Evolutionary conservation across 1,140 invertebrate species (phyloP).

Genomic region (Drosophila oshimai): DNA sequence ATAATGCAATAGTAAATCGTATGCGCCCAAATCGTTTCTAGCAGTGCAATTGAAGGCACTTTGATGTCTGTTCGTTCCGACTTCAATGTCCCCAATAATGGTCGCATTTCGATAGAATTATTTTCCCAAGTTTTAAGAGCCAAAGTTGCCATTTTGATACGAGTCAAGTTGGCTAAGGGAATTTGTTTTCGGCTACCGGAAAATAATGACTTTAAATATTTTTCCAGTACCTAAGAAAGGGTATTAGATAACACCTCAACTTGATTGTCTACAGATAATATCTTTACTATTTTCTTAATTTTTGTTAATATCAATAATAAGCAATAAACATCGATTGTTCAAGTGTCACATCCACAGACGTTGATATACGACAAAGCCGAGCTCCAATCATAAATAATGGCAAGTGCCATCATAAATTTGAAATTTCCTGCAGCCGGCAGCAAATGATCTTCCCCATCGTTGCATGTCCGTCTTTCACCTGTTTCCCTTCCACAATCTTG

Average conservation of each 20-base stretch:
- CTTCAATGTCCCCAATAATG: slow-evolving; percentile 61
- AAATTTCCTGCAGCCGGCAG: slow-evolving; percentile 60
- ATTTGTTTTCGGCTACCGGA: not conserved
- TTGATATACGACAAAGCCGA: slow-evolving; percentile 71
- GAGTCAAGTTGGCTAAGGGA: not conserved
- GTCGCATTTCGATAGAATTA: slow-evolving; percentile 31
- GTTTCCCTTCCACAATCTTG: not conserved
- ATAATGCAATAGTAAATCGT: slow-evolving; percentile 68
- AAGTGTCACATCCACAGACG: slow-evolving; percentile 53
- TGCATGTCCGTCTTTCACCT: slow-evolving; percentile 26
- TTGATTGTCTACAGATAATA: too few relatives aligned
- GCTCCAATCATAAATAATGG: slow-evolving; percentile 74
- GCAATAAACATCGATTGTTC: slow-evolving; percentile 60
- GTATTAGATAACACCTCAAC: not conserved
- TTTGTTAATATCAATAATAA: slow-evolving; percentile 40
- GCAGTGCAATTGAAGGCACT: slow-evolving; percentile 58
- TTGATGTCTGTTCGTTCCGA: slow-evolving; percentile 62
- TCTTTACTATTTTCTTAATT: too few relatives aligned
- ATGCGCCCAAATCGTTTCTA: slow-evolving; percentile 45
- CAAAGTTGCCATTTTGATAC: not conserved
- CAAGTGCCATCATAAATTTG: slow-evolving; percentile 75
- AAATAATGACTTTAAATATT: not conserved
- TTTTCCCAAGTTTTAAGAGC: slow-evolving; percentile 8
- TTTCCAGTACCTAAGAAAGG: too few relatives aligned
- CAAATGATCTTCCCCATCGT: slow-evolving; percentile 51